Percentiles rank a stretch among this genome's conserved stretches.
Evolutionary conservation across 2,888 invertebrate species (phyloP).

Genomic region (Seira ritae): DNA sequence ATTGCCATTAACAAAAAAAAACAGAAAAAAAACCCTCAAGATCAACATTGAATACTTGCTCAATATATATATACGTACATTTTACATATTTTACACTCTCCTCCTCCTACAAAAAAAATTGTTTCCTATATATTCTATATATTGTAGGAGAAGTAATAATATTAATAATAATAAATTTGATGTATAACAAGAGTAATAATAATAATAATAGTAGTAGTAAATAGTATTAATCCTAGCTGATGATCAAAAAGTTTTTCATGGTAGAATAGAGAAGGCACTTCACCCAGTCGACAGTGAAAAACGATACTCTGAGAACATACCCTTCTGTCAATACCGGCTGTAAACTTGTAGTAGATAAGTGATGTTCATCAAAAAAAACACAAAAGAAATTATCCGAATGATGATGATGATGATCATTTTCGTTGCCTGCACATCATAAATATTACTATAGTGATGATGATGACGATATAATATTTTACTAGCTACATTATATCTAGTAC

Average conservation of each 20-base stretch:
- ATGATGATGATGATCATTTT: conserved; percentile 6
- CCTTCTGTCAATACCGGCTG: conserved; percentile 63
- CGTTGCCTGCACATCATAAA: background rate
- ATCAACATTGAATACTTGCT: conserved; percentile 65
- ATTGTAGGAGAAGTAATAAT: conserved; percentile 18
- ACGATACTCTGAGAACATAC: conserved; percentile 61
- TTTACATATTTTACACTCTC: conserved; percentile 16
- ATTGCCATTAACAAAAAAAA: conserved; percentile 71
- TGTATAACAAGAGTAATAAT: conserved; percentile 56
- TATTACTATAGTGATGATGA: background rate
- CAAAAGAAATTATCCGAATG: too few relatives aligned
- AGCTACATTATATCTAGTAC: background rate
- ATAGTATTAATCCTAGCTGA: conserved; percentile 57
- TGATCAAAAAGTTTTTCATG: conserved; percentile 62
- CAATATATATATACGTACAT: conserved; percentile 38
- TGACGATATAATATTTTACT: background rate
- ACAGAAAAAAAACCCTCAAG: conserved; percentile 63
- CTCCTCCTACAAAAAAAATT: background rate
- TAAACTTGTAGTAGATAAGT: conserved; percentile 21
- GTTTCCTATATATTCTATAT: conserved; percentile 38
- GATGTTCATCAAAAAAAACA: too few relatives aligned
- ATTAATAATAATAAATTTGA: conserved; percentile 8
- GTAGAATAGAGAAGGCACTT: conserved; percentile 73
- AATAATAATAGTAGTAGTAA: conserved; percentile 46
- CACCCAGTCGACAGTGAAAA: conserved; percentile 69